Evolutionary conservation across 2,888 invertebrate species (phyloP).

Genomic region (Sthenelais limicola): DNA sequence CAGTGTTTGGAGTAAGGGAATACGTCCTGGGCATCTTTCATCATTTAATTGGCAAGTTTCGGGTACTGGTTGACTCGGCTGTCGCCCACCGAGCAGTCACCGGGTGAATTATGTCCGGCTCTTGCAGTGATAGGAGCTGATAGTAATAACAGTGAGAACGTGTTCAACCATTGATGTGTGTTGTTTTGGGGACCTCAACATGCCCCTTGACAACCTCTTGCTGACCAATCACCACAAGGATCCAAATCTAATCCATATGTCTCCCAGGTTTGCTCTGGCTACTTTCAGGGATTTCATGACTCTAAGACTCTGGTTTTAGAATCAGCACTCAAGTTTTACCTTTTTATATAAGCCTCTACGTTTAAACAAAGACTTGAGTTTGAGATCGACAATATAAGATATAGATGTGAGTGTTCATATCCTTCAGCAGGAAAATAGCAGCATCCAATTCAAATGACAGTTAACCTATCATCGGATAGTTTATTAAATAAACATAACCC

Average conservation of each 20-base stretch:
- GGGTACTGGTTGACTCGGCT: not conserved
- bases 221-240: slow-evolving; percentile 4
- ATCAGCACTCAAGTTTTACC: too few species aligned
- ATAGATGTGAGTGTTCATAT: too few species aligned
- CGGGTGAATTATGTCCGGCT: not conserved
- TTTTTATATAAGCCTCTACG: too few species aligned
- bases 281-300: too few species aligned
- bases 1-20: slow-evolving; percentile 11
- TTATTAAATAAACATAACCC: slow-evolving; percentile 36
- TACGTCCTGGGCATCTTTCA: slow-evolving; percentile 14
- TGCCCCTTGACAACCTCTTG: slow-evolving; percentile 22
- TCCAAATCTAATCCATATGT: slow-evolving; percentile 28
- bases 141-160: slow-evolving; percentile 8
- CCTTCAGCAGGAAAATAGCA: too few species aligned
- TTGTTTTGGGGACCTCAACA: slow-evolving; percentile 22
- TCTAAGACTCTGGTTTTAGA: too few species aligned
- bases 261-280: not conserved
- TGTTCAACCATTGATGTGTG: slow-evolving; percentile 23
- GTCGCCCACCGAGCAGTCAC: not conserved
- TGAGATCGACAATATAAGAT: too few species aligned
- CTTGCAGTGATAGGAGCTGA: slow-evolving; percentile 5
- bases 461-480: slow-evolving; percentile 29
- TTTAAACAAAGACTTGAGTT: too few species aligned
- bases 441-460: too few species aligned
- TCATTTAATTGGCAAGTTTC: slow-evolving; percentile 15